These are phyloP conservation scores for Drosophila algonquin DNA, from an alignment of 2,888 invertebrate species.

Conservation along the genomic window DNA sequence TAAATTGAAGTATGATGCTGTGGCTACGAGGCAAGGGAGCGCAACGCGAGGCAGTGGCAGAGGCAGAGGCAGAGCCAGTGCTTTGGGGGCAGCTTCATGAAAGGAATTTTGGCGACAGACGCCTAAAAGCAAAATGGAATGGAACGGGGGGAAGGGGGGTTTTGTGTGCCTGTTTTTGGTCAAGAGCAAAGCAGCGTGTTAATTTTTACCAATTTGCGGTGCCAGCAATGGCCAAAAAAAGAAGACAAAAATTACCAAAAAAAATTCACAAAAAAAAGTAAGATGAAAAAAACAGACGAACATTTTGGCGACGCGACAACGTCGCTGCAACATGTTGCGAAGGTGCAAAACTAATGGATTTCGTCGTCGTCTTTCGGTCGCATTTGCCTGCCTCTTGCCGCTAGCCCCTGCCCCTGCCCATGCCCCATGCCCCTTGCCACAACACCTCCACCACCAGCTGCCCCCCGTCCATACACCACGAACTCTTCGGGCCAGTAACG, in stretches of 20 bases:
- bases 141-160: constrained; percentile 34
- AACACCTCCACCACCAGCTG: constrained; percentile 14
- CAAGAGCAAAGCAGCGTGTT: constrained; percentile 81
- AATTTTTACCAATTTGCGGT: constrained; percentile 79
- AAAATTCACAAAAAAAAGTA: constrained; percentile 6
- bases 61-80: constrained; percentile 13
- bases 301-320: constrained; percentile 46
- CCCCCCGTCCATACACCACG: not conserved
- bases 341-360: constrained; percentile 81
- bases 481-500: constrained; percentile 9
- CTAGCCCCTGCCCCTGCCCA: not conserved
- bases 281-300: constrained; percentile 23
- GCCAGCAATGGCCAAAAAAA: constrained; percentile 68
- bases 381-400: constrained; percentile 39
- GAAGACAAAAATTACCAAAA: constrained; percentile 28
- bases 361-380: constrained; percentile 67
- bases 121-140: constrained; percentile 77
- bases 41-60: constrained; percentile 12
- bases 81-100: constrained; percentile 56
- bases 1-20: constrained; percentile 81
- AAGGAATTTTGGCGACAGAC: constrained; percentile 82
- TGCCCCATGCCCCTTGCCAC: not conserved
- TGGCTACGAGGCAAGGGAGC: not conserved
- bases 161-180: constrained; percentile 80
- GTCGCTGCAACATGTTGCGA: constrained; percentile 73